Percentiles rank a stretch among this genome's conserved stretches.
These are phyloP conservation scores for Benitochromis conjunctus DNA, from an alignment of 2,113 vertebrate species.

Conservation along the genomic window DNA sequence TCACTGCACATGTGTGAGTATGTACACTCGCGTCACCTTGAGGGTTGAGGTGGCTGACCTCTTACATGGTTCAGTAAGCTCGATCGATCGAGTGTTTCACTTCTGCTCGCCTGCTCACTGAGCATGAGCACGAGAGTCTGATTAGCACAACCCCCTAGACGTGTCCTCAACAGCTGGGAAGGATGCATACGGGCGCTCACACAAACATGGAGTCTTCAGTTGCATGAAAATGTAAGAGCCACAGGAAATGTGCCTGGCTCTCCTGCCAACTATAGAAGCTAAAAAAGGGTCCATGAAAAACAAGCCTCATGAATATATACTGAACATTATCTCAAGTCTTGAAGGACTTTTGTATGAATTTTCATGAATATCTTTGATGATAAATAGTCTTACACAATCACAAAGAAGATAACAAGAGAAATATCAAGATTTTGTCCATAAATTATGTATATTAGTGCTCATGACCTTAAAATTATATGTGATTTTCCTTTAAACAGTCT, in stretches of 20 bases:
- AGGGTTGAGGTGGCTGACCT: conserved; percentile 19
- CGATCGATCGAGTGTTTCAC: conserved; percentile 13
- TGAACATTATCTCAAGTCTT: background rate
- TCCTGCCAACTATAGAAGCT: background rate
- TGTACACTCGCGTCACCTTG: background rate
- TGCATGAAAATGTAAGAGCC: background rate
- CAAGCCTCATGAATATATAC: background rate
- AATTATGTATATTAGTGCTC: background rate
- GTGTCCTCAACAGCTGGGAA: background rate
- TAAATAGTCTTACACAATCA: background rate
- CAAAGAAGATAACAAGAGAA: background rate
- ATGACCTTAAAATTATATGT: background rate
- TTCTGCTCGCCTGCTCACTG: background rate
- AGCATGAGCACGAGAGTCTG: conserved; percentile 20
- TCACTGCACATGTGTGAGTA: background rate
- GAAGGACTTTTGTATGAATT: background rate
- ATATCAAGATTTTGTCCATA: background rate
- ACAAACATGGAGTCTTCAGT: background rate
- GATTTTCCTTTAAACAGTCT: background rate
- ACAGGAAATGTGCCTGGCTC: background rate
- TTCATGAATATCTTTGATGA: background rate
- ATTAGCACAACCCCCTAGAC: background rate
- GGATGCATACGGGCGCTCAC: background rate
- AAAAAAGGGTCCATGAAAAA: background rate
- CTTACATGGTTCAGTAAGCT: background rate